phyloP scores from a whole-genome alignment of 2,888 invertebrate species.

The Celastrina argiolus region DNA sequence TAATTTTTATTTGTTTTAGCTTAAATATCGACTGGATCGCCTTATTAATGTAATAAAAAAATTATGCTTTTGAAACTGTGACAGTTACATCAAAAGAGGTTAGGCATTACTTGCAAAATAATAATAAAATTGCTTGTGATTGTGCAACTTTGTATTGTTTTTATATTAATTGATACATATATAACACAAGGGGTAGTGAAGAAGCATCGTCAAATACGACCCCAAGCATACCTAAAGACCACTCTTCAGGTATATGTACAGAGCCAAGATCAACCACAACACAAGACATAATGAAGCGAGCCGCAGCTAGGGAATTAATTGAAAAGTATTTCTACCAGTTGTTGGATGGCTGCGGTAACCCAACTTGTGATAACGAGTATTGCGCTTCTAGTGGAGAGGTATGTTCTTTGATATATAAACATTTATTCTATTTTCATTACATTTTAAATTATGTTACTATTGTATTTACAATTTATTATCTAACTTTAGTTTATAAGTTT shows the following conservation, averaged over 20 bases:
- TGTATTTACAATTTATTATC: too few relatives aligned
- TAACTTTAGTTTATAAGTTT: too few relatives aligned
- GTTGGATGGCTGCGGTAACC: conserved; percentile 93
- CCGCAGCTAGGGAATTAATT: conserved; percentile 89
- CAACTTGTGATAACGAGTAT: conserved; percentile 89
- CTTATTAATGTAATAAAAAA: conserved; percentile 31
- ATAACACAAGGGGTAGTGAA: conserved; percentile 68
- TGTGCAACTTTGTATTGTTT: conserved; percentile 30
- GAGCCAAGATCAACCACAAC: conserved; percentile 49
- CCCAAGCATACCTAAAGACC: conserved; percentile 56
- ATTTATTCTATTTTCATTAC: too few relatives aligned
- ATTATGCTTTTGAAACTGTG: not conserved
- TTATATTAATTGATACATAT: conserved; percentile 33
- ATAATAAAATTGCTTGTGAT: not conserved
- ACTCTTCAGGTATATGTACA: conserved; percentile 57
- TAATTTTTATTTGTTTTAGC: conserved; percentile 44
- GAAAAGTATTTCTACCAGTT: conserved; percentile 96
- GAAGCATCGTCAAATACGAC: conserved; percentile 71
- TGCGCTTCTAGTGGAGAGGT: conserved; percentile 95
- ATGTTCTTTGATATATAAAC: conserved; percentile 38
- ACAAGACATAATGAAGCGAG: conserved; percentile 84
- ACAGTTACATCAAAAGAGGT: conserved; percentile 43
- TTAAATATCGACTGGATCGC: not conserved
- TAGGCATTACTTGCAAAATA: conserved; percentile 70
- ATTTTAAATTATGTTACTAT: too few relatives aligned